Evolutionary conservation across 2,888 invertebrate genomes (phyloP).

Genomic region (Epirrita christyi): DNA sequence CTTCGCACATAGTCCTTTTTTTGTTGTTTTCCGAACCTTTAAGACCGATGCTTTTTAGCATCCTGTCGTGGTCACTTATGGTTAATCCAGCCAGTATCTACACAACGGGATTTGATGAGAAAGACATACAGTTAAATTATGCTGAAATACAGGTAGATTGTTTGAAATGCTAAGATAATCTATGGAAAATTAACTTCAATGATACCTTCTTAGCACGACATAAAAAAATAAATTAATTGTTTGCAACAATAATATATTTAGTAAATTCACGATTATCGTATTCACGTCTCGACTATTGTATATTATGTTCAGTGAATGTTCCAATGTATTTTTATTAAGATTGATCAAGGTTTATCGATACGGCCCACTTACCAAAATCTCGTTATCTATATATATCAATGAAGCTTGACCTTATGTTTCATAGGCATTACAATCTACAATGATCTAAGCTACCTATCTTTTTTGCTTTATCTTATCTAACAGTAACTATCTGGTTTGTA

Average conservation of each 20-base stretch:
- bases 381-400: conserved; percentile 7
- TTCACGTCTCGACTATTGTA: neutral
- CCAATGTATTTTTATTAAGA: neutral
- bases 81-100: too few relatives aligned
- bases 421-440: neutral
- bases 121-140: too few relatives aligned
- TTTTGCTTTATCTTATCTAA: conserved; percentile 8
- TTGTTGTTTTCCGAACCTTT: too few relatives aligned
- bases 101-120: too few relatives aligned
- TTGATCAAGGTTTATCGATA: conserved; percentile 1
- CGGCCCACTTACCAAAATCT: conserved; percentile 14
- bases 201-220: neutral
- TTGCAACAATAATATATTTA: neutral
- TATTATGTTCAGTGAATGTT: conserved; percentile 5
- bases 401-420: neutral
- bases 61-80: too few relatives aligned
- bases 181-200: neutral
- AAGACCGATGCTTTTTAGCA: too few relatives aligned
- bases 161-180: too few relatives aligned
- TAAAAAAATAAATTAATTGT: neutral
- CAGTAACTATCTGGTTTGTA: neutral
- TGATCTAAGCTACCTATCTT: conserved; percentile 3
- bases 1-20: too few relatives aligned
- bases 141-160: too few relatives aligned
- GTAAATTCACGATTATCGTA: neutral